Conservation (phyloP, 2,113 vertebrate species). For the Myrmophylax atrothorax region DNA sequence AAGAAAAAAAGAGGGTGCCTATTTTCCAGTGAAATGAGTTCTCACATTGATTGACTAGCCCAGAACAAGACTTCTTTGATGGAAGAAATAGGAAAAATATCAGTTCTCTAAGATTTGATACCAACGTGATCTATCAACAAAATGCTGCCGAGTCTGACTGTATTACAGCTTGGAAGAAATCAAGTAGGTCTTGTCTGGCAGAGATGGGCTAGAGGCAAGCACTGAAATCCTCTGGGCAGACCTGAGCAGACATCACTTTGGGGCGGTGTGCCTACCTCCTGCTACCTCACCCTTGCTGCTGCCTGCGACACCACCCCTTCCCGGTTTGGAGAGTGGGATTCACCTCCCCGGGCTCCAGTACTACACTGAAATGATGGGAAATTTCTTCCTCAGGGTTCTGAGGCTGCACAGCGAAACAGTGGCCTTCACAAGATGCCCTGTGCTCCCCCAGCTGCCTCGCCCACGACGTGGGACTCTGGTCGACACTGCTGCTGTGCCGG, state of each 20-base stretch:
- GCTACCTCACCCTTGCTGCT: neutral
- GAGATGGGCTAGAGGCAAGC: neutral
- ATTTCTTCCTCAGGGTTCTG: neutral
- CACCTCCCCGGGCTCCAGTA: neutral
- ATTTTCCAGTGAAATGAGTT: neutral
- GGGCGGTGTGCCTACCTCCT: accelerated
- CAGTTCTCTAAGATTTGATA: neutral
- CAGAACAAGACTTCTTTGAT: neutral
- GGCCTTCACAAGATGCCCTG: neutral
- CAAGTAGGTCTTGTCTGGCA: neutral
- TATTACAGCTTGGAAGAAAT: neutral
- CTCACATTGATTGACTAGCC: neutral
- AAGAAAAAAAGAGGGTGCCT: neutral
- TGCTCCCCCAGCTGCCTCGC: neutral
- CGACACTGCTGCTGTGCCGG: accelerated
- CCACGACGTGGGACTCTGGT: accelerated
- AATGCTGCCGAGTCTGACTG: neutral
- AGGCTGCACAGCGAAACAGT: neutral
- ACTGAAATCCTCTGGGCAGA: neutral
- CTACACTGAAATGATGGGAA: neutral
- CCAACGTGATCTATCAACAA: neutral
- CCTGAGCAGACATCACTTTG: neutral
- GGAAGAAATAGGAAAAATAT: neutral
- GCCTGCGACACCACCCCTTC: neutral
- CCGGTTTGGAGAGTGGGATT: accelerated